Percentiles rank a stretch among this genome's conserved stretches.
phyloP scores from a whole-genome alignment of 1,140 invertebrate species.

The Phenacoccus solenopsis region DNA sequence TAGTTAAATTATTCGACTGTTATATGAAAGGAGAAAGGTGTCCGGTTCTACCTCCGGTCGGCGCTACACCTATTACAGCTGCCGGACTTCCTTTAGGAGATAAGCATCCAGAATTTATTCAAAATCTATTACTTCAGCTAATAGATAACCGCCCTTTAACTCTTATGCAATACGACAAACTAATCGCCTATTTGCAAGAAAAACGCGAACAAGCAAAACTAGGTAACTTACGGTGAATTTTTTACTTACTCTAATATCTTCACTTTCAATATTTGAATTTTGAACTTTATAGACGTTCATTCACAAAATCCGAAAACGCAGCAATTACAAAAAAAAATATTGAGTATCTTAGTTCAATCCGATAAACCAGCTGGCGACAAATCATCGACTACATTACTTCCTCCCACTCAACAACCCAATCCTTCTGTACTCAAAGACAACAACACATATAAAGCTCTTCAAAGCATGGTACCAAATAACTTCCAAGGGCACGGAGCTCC shows the following conservation, averaged over 20 bases:
- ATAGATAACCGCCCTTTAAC: slow-evolving; percentile 67
- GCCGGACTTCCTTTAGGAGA: slow-evolving; percentile 22
- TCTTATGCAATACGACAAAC: slow-evolving; percentile 62
- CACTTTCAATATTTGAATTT: neutral
- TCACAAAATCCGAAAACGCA: slow-evolving; percentile 35
- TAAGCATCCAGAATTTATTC: slow-evolving; percentile 53
- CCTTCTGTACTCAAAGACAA: neutral
- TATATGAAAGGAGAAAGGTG: slow-evolving; percentile 50
- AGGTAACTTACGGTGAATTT: neutral
- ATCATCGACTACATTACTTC: neutral
- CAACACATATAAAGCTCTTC: neutral
- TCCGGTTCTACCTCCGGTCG: slow-evolving; percentile 24
- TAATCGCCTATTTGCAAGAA: slow-evolving; percentile 66
- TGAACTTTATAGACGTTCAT: neutral
- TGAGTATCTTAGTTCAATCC: slow-evolving; percentile 61
- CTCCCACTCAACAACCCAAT: neutral
- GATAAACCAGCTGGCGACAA: slow-evolving; percentile 4
- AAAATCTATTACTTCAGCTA: slow-evolving; percentile 59
- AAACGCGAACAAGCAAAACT: slow-evolving; percentile 44
- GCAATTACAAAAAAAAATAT: slow-evolving; percentile 69
- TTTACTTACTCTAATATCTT: too few species aligned
- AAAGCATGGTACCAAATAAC: neutral
- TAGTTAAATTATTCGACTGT: slow-evolving; percentile 63
- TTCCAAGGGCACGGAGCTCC: neutral
- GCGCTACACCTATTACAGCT: slow-evolving; percentile 22